Evolutionary conservation across 2,888 invertebrate species (phyloP).

Genomic region (Ophioninae sp.): DNA sequence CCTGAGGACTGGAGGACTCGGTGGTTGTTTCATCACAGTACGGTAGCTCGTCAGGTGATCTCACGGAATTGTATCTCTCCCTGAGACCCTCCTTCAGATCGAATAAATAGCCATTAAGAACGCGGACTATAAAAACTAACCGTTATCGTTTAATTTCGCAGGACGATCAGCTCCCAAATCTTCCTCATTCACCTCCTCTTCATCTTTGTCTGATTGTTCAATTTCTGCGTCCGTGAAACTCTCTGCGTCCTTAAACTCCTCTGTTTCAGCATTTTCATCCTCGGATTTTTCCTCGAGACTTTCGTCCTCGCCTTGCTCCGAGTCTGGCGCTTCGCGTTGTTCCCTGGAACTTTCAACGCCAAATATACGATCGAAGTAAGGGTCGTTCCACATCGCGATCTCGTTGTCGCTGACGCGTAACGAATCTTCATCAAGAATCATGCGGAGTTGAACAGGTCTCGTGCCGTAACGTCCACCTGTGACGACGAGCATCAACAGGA

Average conservation of each 20-base stretch:
- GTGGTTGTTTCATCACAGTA: conserved; percentile 63
- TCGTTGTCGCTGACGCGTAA: conserved; percentile 39
- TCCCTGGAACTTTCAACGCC: conserved; percentile 4
- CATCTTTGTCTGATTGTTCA: conserved; percentile 1
- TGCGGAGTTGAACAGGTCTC: conserved; percentile 33
- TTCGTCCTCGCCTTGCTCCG: neutral
- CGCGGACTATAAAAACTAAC: conserved; percentile 69
- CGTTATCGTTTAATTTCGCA: conserved; percentile 68
- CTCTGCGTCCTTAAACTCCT: neutral
- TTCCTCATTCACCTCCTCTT: conserved; percentile 65
- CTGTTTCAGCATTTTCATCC: conserved; percentile 4
- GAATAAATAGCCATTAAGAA: neutral
- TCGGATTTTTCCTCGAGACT: conserved; percentile 13
- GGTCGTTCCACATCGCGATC: conserved; percentile 55
- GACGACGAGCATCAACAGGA: conserved; percentile 66
- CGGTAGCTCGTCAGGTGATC: conserved; percentile 59
- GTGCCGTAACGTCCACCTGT: conserved; percentile 56
- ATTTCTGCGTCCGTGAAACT: neutral
- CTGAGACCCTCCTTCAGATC: conserved; percentile 17
- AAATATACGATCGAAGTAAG: conserved; percentile 55
- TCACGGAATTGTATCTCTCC: conserved; percentile 39
- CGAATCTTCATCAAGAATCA: conserved; percentile 40
- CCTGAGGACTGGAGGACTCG: conserved; percentile 65
- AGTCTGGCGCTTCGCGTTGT: neutral
- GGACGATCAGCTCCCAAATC: conserved; percentile 61